Base-by-base conservation (phyloP, 2,113 vertebrate genomes). In the Peromyscus californicus region DNA sequence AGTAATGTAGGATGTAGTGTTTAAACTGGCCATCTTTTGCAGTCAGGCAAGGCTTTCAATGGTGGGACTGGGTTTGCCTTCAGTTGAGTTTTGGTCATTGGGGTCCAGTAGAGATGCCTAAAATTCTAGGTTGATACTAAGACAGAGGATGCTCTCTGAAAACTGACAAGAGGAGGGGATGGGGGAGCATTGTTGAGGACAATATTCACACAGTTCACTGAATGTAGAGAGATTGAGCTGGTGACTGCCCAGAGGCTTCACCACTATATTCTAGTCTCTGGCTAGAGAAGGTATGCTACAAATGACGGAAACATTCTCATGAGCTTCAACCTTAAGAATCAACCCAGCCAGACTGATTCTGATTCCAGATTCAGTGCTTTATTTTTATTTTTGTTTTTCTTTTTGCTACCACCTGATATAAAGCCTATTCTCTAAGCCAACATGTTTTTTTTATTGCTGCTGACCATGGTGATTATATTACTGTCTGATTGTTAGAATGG, bases 81-180 rank as follows among this genome's bases (percentile, higher is more conserved):
- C 31, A n/a, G 3, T 57, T 80, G 17, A 36, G 26, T 36, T 33
- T 36, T 17, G 48, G 48, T 33, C 11, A 33, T 22, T 9, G 51
- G 36, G 9, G 42, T 78, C 11, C 13, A 6, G 24, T 13, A 22
- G 19, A 36, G 48, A 54, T 36, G 3, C 7, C 17, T 54, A 33
- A 80, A 54, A 36, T 12, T 22, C 31, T 8, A 57, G 16, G 33
- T 9, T 11, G 8, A 33, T 80, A 31, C 8, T 36, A 80, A 1
- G 51, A 80, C 17, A 80, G 16, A 54, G 31, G 9, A 22, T 57
- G 2, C 9, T 57, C 78, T 80, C 51, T 36, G 10, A 80, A 57
- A 57, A 22, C 1, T n/a, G 51, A 7, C 33, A 59, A 33, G 0
- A 8, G 17, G 31, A 33, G 4, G 3, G 26, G 1, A 31, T 36